phyloP scores from a whole-genome alignment of 1,140 invertebrate species.

The Pemphigus obesinymphae region DNA sequence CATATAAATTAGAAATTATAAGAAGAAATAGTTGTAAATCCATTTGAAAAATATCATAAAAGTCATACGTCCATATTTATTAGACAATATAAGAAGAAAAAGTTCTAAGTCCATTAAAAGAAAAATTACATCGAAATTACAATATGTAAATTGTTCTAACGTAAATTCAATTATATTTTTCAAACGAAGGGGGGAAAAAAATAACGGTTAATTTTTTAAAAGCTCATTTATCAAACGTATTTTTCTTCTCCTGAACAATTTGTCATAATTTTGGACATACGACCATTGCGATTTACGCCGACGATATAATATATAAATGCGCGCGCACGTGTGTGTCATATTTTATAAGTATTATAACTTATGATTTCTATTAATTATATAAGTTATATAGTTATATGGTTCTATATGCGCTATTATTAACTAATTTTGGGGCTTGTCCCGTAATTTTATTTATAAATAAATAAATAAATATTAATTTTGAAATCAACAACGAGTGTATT shows the following conservation, averaged over 20 bases:
- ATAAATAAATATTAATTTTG: no score
- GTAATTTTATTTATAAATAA: no score
- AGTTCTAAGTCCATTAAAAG: slow-evolving; percentile 3
- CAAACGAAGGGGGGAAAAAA: neutral
- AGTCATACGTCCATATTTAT: slow-evolving; percentile 16
- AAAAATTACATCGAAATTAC: neutral
- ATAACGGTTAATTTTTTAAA: neutral
- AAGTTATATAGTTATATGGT: no score
- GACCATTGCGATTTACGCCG: neutral
- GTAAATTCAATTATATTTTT: neutral
- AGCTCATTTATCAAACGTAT: neutral
- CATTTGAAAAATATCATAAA: neutral
- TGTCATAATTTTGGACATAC: slow-evolving; percentile 3
- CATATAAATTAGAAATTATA: slow-evolving; percentile 16
- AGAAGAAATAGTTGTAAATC: neutral
- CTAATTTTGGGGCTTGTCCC: no score
- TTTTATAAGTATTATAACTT: no score
- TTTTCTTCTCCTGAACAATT: slow-evolving; percentile 16
- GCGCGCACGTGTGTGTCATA: no score
- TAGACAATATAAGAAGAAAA: neutral
- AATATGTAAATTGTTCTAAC: neutral
- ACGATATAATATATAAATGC: no score
- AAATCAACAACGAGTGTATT: no score
- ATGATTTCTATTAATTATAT: no score
- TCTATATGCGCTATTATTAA: no score